phyloP scores from a whole-genome alignment of 2,888 invertebrate genomes.

The Nephrocerus scutellatus region DNA sequence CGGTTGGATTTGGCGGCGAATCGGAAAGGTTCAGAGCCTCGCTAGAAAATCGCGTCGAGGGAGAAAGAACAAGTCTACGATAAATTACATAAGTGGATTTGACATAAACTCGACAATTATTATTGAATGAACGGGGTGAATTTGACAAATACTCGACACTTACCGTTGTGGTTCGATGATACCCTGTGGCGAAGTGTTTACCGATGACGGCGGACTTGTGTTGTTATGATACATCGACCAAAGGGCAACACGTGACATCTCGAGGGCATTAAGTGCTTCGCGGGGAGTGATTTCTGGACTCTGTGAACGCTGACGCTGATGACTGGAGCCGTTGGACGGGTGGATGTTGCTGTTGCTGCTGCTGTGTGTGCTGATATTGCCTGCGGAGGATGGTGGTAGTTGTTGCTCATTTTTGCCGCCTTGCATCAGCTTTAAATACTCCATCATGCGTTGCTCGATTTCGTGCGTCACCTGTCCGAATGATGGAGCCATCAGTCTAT shows the following conservation, averaged over 20 bases:
- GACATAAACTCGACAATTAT: constrained; percentile 1
- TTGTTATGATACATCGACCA: constrained; percentile 78
- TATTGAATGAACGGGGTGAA: constrained; percentile 6
- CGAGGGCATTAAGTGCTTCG: constrained; percentile 58
- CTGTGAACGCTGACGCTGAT: constrained; percentile 38
- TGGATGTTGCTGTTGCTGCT: constrained; percentile 19
- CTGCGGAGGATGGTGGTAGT: neutral
- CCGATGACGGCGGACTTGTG: constrained; percentile 50
- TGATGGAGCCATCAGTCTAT: constrained; percentile 44
- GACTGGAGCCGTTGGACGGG: too few relatives aligned
- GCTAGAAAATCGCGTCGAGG: constrained; percentile 47
- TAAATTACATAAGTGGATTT: neutral
- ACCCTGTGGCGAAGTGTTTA: constrained; percentile 46
- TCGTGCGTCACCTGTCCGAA: constrained; percentile 60
- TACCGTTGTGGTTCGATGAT: constrained; percentile 48
- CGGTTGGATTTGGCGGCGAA: constrained; percentile 50
- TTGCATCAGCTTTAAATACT: constrained; percentile 68
- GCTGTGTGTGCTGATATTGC: constrained; percentile 22
- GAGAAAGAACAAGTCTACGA: constrained; percentile 7
- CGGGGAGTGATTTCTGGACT: constrained; percentile 48
- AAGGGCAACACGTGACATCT: constrained; percentile 70
- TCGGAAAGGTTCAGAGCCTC: constrained; percentile 80
- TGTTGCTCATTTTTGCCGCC: constrained; percentile 44
- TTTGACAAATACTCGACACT: constrained; percentile 24
- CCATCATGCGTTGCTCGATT: constrained; percentile 70